These are phyloP conservation scores for Nephrocerus scutellatus DNA, from an alignment of 2,888 invertebrate genomes.

Conservation along the genomic window DNA sequence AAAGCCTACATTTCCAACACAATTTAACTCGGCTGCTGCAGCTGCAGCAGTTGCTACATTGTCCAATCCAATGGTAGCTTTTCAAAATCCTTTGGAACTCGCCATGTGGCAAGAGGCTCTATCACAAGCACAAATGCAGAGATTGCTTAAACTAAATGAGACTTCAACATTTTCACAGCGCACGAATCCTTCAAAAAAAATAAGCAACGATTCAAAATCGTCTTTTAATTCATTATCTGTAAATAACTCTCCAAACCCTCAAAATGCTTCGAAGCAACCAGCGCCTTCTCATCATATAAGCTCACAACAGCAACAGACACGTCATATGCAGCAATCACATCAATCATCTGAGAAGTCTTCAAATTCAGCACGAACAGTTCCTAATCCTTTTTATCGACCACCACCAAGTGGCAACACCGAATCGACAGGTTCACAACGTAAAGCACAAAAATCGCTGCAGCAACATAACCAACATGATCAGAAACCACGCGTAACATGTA, in stretches of 20 bases:
- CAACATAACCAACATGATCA: constrained; percentile 50
- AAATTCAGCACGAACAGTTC: constrained; percentile 24
- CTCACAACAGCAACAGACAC: constrained; percentile 34
- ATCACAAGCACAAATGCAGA: constrained; percentile 51
- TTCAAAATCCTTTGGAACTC: constrained; percentile 40
- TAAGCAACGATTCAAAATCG: background rate
- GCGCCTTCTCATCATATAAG: constrained; percentile 47
- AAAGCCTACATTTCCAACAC: constrained; percentile 21
- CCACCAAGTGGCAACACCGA: constrained; percentile 42
- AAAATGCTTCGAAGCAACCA: constrained; percentile 29
- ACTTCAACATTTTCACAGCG: constrained; percentile 11
- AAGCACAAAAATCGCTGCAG: constrained; percentile 37
- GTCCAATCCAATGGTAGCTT: constrained; percentile 33
- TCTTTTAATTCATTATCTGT: constrained; percentile 4
- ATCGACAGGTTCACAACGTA: constrained; percentile 18
- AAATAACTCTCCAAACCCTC: constrained; percentile 40
- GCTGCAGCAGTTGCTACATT: constrained; percentile 20
- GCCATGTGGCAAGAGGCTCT: constrained; percentile 67
- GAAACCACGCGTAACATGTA: constrained; percentile 57
- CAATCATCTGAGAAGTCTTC: constrained; percentile 21
- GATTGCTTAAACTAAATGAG: constrained; percentile 38
- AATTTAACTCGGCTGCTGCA: constrained; percentile 20
- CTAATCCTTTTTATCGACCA: constrained; percentile 51
- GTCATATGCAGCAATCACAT: constrained; percentile 24
- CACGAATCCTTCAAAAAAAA: constrained; percentile 8